Evolutionary conservation across 2,113 vertebrate species (phyloP).

Genomic region (Cyprinodon tularosa): DNA sequence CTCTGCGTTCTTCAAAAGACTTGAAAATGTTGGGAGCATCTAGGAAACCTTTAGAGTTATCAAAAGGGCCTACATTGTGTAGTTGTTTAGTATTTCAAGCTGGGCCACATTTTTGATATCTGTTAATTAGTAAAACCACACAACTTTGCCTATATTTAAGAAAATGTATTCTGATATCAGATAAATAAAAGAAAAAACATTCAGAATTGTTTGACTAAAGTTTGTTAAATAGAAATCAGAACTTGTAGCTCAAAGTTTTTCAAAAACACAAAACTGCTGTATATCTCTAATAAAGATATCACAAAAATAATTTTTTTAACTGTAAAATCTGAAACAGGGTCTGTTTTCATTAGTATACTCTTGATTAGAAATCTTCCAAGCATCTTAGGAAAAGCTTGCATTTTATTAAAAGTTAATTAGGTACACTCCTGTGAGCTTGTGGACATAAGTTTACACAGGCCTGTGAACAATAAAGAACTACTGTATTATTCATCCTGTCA

Average conservation of each 20-base stretch:
- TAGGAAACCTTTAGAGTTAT: no score
- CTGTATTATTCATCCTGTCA: constrained; percentile 35
- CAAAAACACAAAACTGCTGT: not conserved
- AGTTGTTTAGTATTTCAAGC: no score
- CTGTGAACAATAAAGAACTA: constrained; percentile 30
- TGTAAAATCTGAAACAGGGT: not conserved
- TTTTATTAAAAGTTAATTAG: constrained; percentile 6
- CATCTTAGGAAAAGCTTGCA: not conserved
- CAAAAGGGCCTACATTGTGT: no score
- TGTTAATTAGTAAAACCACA: not conserved
- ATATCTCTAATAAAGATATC: not conserved
- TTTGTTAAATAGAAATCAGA: not conserved
- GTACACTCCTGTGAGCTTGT: not conserved
- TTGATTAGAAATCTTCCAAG: not conserved
- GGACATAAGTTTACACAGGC: constrained; percentile 41
- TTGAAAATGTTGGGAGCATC: no score
- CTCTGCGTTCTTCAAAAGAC: no score
- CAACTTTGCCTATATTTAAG: no score
- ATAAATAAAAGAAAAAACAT: no score
- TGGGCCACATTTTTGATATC: not conserved
- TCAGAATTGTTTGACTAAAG: no score
- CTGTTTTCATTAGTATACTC: not conserved
- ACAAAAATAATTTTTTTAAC: not conserved
- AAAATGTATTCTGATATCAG: no score
- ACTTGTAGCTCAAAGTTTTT: no score